Evolutionary conservation across 2,888 invertebrate species (phyloP), one percentile per base, ranked within the genome.

Genomic region (Smittia sp.): DNA sequence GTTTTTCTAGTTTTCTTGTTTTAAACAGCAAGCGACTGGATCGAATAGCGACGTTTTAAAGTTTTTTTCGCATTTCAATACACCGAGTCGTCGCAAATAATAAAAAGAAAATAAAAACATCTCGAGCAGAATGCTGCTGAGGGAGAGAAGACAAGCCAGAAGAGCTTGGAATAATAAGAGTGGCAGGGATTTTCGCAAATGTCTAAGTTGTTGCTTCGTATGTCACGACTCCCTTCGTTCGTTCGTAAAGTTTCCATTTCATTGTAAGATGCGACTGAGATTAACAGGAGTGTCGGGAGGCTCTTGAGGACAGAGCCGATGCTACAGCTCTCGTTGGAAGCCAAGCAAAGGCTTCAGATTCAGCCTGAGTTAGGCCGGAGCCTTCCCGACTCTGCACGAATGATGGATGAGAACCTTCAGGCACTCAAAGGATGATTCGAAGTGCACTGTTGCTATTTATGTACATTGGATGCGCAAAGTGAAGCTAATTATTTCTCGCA

Each of bases 401-500:
- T 63, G 63, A 63, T 63, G 63, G 15, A 25, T 24, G 32, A n/a
- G n/a, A 32, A 32, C 9, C 32, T 3, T 32, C 32, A 6, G 9
- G 32, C 32, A 32, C 9, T 18, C 63, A 25, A n/a, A 24, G 15
- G 24, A 27, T 63, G 24, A 13, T 32, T 32, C 32, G 9, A 9
- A 32, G 9, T 32, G 32, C 32, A 32, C 32, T 32, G 32, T 32
- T 32, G 32, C 32, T 32, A 32, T 32, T 32, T 63, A 63, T 65
- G 27, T 65, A 65, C 39, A 32, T 66, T 22, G 32, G 32, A 32
- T 32, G 32, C 25, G 46, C 38, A 68, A 68, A 68, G 68, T 68
- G 68, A 68, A 68, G 68, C 41, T 68, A 68, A 68, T 68, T 68
- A 68, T 68, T 20, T 25, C 68, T 41, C n/a, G 68, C 22, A 68